Percentiles rank a stretch among this genome's conserved stretches.
phyloP scores from a whole-genome alignment of 2,888 invertebrate species.

The Megastigmus dorsalis region DNA sequence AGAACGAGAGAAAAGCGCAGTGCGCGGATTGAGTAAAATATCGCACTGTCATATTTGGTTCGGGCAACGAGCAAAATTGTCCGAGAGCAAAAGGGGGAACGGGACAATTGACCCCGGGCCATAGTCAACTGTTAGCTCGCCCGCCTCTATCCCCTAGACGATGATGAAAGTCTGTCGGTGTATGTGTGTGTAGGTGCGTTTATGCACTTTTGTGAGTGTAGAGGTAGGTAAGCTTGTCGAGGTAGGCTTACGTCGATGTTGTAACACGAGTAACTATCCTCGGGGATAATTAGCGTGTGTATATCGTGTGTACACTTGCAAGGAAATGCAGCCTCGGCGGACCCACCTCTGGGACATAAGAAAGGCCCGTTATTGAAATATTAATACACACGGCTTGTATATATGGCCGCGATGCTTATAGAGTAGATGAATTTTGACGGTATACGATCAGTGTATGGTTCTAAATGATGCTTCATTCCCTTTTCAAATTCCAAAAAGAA shows the following conservation, averaged over 20 bases:
- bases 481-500: too few species aligned
- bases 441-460: too few species aligned
- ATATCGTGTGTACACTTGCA: conserved; percentile 5
- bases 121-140: too few species aligned
- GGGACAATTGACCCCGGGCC: conserved; percentile 11
- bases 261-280: conserved; percentile 26
- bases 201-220: too few species aligned
- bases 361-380: conserved; percentile 24
- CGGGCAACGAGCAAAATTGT: conserved; percentile 7
- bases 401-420: too few species aligned
- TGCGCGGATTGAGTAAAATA: conserved; percentile 23
- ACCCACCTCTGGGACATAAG: background rate
- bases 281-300: conserved; percentile 34
- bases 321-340: background rate
- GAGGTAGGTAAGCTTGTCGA: too few species aligned
- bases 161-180: too few species aligned
- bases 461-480: too few species aligned
- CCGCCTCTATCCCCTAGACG: conserved; percentile 30
- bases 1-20: background rate
- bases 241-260: too few species aligned
- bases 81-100: background rate
- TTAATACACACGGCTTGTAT: too few species aligned
- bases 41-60: conserved; percentile 8
- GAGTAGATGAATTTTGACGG: too few species aligned
- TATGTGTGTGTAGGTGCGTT: too few species aligned